phyloP scores from a whole-genome alignment of 2,888 invertebrate species.

The Opisthograptis luteolata region DNA sequence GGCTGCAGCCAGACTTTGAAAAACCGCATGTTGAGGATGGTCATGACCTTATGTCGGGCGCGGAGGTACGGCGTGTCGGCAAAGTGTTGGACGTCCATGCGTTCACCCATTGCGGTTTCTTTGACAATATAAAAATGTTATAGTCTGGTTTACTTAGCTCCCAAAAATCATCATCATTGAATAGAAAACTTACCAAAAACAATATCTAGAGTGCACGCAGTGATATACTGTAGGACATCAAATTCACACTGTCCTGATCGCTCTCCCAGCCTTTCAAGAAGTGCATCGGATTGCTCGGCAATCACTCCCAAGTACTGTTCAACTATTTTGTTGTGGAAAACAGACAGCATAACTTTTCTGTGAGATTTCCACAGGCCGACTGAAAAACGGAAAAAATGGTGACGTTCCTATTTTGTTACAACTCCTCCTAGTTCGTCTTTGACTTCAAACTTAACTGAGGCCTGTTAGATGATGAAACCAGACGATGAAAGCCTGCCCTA shows the following conservation, averaged over 20 bases:
- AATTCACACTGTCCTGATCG: constrained; percentile 63
- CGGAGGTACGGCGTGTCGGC: constrained; percentile 84
- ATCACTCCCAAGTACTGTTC: constrained; percentile 86
- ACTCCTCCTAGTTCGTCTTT: too few relatives aligned
- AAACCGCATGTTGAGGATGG: constrained; percentile 73
- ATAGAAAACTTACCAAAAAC: constrained; percentile 85
- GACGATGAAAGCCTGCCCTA: too few relatives aligned
- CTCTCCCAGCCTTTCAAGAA: constrained; percentile 74
- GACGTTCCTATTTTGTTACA: too few relatives aligned
- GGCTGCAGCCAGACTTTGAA: constrained; percentile 86
- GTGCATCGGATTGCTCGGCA: constrained; percentile 80
- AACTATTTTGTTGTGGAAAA: constrained; percentile 87
- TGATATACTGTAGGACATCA: constrained; percentile 81
- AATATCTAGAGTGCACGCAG: constrained; percentile 85
- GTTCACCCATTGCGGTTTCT: constrained; percentile 90
- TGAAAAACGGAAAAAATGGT: too few relatives aligned
- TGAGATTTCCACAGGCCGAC: constrained; percentile 85
- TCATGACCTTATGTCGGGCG: constrained; percentile 78
- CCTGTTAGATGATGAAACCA: too few relatives aligned
- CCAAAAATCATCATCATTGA: too few relatives aligned
- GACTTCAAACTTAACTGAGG: too few relatives aligned
- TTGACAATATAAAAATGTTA: constrained; percentile 1
- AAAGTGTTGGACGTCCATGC: constrained; percentile 83
- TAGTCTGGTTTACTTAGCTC: too few relatives aligned
- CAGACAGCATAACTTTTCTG: constrained; percentile 85